Percentiles rank a stretch among this genome's conserved stretches.
These are phyloP conservation scores for Pangasianodon gigas DNA, from an alignment of 2,113 vertebrate genomes.

Conservation along the genomic window DNA sequence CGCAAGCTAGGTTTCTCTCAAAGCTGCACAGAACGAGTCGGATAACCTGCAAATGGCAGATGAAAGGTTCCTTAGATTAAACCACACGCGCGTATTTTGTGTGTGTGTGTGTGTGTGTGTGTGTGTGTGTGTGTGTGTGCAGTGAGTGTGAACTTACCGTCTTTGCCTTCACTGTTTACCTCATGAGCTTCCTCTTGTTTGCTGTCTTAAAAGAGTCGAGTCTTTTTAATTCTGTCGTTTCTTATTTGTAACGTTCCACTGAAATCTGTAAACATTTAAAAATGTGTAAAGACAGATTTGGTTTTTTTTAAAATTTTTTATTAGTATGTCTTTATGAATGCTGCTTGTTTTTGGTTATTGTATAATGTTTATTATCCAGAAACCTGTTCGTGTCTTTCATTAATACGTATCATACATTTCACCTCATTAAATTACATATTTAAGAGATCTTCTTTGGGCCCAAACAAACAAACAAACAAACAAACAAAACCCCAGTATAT, in stretches of 20 bases:
- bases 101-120: not conserved
- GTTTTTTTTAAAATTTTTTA: no score
- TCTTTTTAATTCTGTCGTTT: not conserved
- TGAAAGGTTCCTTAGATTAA: not conserved
- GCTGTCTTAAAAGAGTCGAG: not conserved
- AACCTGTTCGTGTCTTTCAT: not conserved
- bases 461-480: no score
- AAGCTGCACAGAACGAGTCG: not conserved
- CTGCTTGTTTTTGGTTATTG: no score
- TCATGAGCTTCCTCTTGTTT: not conserved
- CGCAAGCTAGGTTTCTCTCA: constrained; percentile 5
- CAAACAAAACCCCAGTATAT: no score
- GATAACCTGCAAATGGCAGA: not conserved
- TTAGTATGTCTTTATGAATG: no score
- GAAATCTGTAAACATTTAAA: no score
- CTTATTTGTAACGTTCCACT: not conserved
- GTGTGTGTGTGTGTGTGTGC: not conserved
- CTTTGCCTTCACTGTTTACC: not conserved
- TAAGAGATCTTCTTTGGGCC: no score
- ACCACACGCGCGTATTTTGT: no score
- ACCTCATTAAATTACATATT: no score
- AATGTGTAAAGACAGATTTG: no score
- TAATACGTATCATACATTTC: not conserved
- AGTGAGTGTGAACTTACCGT: not conserved
- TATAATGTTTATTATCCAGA: not conserved